Base-by-base conservation (phyloP, 2,113 vertebrate species). In the Haemorhous mexicanus region DNA sequence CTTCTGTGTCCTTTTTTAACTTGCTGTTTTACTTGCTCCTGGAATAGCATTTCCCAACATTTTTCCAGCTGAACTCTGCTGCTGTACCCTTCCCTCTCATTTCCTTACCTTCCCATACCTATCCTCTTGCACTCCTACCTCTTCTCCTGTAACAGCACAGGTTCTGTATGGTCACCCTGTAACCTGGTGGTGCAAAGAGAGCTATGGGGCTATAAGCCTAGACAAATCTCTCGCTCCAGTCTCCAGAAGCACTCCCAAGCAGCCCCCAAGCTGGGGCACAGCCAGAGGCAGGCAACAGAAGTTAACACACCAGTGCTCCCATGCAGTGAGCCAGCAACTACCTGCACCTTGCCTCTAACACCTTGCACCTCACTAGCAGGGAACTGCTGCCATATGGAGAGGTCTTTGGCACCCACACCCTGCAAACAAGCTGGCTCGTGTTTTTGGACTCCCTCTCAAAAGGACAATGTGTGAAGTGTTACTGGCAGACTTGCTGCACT, bases 401-500 rank as follows among this genome's bases (percentile, higher is more conserved):
- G 59, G 69, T 32, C 68, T 59, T 23, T 87, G 88, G 84, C 87
- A 90, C 69, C 41, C 58, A 37, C 7, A 50, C 46, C 39, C 77
- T 56, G 72, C 77, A 11, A 61, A 32, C 47, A 68, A 77, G 64
- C 85, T 89, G 76, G 83, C 91, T 84, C 3, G 0, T 20, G 80
- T 56, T 41, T 69, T 16, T 32, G 56, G 72, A 66, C 67, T 94
- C 82, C 53, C 63, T 82, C 47, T 83, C 43, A 13, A 69, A 62
- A 91, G 78, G 85, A 76, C 35, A 9, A 74, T 8, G n/a, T 87
- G 81, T 67, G 11, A 93, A 87, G 74, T 32, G 63, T 64, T 58
- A 44, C 82, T 92, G 92, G 86, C 92, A 92, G 94, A 43, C 85
- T 84, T 81, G 89, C 94, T 96, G 94, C 95, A 95, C 87, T 93